phyloP scores from a whole-genome alignment of 1,140 invertebrate genomes.

The Vanessa tameamea region DNA sequence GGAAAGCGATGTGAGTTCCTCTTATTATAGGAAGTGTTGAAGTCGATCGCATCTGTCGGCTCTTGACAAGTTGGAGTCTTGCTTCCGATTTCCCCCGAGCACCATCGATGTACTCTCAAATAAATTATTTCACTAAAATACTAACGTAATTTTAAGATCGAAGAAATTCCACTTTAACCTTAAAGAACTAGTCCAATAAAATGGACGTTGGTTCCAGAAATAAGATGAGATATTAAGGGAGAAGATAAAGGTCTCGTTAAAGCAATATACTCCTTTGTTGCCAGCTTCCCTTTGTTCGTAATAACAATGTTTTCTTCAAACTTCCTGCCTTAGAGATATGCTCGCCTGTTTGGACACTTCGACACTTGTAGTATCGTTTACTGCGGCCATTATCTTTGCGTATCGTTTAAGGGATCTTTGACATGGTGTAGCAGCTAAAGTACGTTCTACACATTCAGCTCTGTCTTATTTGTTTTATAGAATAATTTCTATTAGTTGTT shows the following conservation, averaged over 20 bases:
- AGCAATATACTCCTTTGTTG: conserved; percentile 24
- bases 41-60: conserved; percentile 27
- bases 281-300: conserved; percentile 23
- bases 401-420: conserved; percentile 7
- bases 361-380: conserved; percentile 28
- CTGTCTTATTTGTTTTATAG: too few species aligned
- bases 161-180: background rate
- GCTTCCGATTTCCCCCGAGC: conserved; percentile 16
- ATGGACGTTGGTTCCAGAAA: background rate
- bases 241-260: conserved; percentile 14
- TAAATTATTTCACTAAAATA: background rate
- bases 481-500: too few species aligned
- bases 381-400: conserved; percentile 23
- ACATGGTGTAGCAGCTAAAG: background rate
- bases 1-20: conserved; percentile 8
- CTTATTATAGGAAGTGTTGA: conserved; percentile 11
- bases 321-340: conserved; percentile 1
- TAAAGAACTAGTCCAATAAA: background rate
- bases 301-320: conserved; percentile 28
- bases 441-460: too few species aligned
- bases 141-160: background rate
- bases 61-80: conserved; percentile 30
- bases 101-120: conserved; percentile 9
- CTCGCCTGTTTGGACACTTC: conserved; percentile 20
- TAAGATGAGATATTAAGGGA: conserved; percentile 12